phyloP scores from a whole-genome alignment of 2,888 invertebrate species.

The Spatulosminthurus flaviceps region DNA sequence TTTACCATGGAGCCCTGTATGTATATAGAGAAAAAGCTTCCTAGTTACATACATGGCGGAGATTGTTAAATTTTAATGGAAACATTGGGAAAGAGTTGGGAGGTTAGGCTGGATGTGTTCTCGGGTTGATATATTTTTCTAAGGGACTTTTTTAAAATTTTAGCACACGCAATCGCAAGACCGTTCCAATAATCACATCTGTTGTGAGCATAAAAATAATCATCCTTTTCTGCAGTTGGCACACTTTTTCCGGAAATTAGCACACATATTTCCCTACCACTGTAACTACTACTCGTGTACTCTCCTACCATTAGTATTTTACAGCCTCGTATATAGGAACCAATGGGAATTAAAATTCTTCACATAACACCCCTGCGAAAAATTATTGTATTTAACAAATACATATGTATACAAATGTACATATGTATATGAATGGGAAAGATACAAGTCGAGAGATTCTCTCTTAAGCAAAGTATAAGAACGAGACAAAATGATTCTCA shows the following conservation, averaged over 20 bases:
- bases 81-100: conserved; percentile 6
- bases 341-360: background rate
- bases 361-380: background rate
- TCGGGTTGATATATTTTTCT: background rate
- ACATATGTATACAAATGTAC: background rate
- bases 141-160: no score
- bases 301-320: no score
- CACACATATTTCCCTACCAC: background rate
- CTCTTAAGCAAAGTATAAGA: background rate
- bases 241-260: conserved; percentile 1
- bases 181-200: conserved; percentile 22
- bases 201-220: conserved; percentile 33
- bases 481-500: background rate
- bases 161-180: conserved; percentile 7
- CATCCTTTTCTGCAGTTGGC: conserved; percentile 30
- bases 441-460: no score
- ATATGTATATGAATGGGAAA: no score
- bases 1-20: background rate
- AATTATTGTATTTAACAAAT: background rate
- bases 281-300: background rate
- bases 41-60: background rate
- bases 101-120: no score
- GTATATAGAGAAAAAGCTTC: no score
- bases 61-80: background rate
- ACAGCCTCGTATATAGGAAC: background rate